A percentile compares a stretch with the other conserved stretches of the same genome.
phyloP scores from a whole-genome alignment of 1,140 invertebrate species.

The Nephotettix cincticeps region DNA sequence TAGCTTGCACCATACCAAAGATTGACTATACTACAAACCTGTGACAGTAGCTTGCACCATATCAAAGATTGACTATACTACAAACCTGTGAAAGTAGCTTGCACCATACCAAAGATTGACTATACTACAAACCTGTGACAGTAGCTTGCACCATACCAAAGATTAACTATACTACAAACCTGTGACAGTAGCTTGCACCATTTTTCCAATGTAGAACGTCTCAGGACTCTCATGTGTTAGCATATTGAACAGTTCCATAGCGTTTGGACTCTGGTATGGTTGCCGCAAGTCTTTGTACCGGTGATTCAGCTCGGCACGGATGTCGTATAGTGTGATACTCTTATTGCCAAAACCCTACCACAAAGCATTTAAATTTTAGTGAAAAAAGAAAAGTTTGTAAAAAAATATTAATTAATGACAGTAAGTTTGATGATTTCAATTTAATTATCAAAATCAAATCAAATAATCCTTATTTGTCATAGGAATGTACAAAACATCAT shows the following conservation, averaged over 20 bases:
- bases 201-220: conserved; percentile 91
- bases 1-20: too few species aligned
- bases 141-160: too few species aligned
- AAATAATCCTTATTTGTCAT: too few species aligned
- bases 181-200: conserved; percentile 73
- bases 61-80: too few species aligned
- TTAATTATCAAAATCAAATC: not conserved
- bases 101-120: too few species aligned
- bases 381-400: not conserved
- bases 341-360: conserved; percentile 89
- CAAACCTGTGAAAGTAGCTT: too few species aligned
- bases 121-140: too few species aligned
- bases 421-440: not conserved
- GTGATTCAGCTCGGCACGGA: conserved; percentile 91
- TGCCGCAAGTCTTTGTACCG: conserved; percentile 93
- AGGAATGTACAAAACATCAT: not conserved
- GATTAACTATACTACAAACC: too few species aligned
- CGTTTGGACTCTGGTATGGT: conserved; percentile 72
- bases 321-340: conserved; percentile 96
- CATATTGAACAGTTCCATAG: conserved; percentile 91
- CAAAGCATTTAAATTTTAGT: not conserved
- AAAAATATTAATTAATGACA: not conserved
- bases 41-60: too few species aligned
- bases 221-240: conserved; percentile 96
- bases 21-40: too few species aligned